phyloP scores from a whole-genome alignment of 2,797 vertebrate genomes.

The Hapalemur alaotrensis region DNA sequence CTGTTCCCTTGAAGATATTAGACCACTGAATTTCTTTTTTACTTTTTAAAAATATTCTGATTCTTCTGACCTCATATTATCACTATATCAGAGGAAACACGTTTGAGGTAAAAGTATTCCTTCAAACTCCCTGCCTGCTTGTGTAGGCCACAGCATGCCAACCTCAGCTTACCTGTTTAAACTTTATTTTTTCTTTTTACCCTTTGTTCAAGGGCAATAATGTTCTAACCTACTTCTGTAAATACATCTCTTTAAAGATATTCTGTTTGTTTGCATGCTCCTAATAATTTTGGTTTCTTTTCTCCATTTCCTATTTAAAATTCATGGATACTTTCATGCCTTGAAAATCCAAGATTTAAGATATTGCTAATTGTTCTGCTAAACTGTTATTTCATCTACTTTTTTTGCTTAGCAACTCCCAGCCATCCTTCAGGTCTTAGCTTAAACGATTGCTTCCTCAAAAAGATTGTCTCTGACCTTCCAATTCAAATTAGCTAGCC shows the following conservation, averaged over 20 bases:
- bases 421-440: not conserved
- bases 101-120: constrained; percentile 19
- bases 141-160: not conserved
- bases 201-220: not conserved
- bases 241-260: not conserved
- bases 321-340: not conserved
- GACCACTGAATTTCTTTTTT: not conserved
- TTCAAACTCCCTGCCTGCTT: not conserved
- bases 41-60: not conserved
- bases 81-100: not conserved
- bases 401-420: not conserved
- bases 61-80: not conserved
- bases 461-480: not conserved
- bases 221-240: not conserved
- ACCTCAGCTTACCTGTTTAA: not conserved
- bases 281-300: constrained; percentile 33
- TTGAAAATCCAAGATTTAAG: constrained; percentile 22
- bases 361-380: not conserved
- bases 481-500: not conserved
- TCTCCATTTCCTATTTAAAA: not conserved
- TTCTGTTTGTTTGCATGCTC: not conserved
- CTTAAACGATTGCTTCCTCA: not conserved
- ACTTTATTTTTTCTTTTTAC: not conserved
- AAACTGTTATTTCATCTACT: not conserved
- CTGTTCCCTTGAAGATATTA: not conserved